Evolutionary conservation across 2,888 invertebrate genomes (phyloP).

Genomic region (Phania funesta): DNA sequence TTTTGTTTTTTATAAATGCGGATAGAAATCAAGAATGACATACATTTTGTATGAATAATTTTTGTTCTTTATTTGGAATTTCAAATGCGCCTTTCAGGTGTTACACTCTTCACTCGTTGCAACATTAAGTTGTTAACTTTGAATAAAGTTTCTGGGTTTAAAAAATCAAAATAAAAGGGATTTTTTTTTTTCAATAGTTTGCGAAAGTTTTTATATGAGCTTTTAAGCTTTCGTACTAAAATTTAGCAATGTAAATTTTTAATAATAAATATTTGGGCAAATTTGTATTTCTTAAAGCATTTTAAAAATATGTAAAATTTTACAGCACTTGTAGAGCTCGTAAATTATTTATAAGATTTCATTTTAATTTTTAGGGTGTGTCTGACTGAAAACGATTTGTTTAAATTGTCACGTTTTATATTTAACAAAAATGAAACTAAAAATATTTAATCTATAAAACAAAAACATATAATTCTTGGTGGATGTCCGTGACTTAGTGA

Average conservation of each 20-base stretch:
- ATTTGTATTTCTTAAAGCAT: not conserved
- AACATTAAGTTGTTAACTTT: not conserved
- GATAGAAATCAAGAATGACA: constrained; percentile 6
- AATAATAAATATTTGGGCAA: not conserved
- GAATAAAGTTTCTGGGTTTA: not conserved
- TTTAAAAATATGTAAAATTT: not conserved
- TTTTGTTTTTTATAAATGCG: not conserved
- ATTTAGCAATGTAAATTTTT: not conserved
- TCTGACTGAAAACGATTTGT: no score
- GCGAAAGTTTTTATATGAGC: not conserved
- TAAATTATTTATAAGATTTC: constrained; percentile 32
- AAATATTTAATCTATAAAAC: no score
- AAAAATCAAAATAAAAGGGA: not conserved
- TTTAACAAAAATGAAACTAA: no score
- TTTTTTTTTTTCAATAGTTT: not conserved
- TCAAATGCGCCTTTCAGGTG: constrained; percentile 23
- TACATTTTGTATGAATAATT: not conserved
- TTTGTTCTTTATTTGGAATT: constrained; percentile 4
- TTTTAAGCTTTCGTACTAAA: not conserved
- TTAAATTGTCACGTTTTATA: no score
- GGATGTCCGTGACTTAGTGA: no score
- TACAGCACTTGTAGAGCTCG: not conserved
- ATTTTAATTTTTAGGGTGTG: not conserved
- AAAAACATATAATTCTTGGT: no score
- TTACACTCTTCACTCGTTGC: not conserved